These are phyloP conservation scores for Drosophila kuntzei DNA, from an alignment of 2,888 invertebrate genomes.

Conservation along the genomic window DNA sequence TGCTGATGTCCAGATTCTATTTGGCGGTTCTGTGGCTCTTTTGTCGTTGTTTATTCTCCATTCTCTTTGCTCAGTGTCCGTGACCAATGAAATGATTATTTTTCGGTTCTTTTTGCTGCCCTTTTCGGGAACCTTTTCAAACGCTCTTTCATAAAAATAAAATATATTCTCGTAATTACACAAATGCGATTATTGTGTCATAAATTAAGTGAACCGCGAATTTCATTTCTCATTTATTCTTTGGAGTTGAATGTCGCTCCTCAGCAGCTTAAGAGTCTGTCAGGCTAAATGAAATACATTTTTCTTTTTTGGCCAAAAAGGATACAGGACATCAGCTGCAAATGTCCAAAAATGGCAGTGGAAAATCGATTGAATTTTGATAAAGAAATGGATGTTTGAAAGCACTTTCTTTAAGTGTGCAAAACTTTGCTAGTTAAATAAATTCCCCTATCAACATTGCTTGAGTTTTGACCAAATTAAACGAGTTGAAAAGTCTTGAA, in stretches of 20 bases:
- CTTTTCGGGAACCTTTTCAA: conserved; percentile 11
- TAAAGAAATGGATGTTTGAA: background rate
- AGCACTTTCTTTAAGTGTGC: background rate
- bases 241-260: background rate
- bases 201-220: conserved; percentile 59
- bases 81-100: conserved; percentile 56
- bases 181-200: conserved; percentile 46
- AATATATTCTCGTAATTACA: conserved; percentile 20
- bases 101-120: conserved; percentile 14
- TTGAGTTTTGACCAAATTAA: background rate
- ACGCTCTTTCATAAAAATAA: conserved; percentile 8
- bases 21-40: conserved; percentile 6
- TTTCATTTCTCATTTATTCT: conserved; percentile 25
- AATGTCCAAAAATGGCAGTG: background rate
- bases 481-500: background rate
- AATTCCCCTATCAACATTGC: background rate
- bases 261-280: conserved; percentile 27
- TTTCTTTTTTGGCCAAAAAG: conserved; percentile 10
- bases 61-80: conserved; percentile 53
- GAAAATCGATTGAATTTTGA: background rate
- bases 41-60: conserved; percentile 27
- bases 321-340: background rate
- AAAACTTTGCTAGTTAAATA: background rate
- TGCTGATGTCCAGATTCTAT: conserved; percentile 5
- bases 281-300: conserved; percentile 10